phyloP scores from a whole-genome alignment of 2,888 invertebrate species.

The Linnaemya vulpina region DNA sequence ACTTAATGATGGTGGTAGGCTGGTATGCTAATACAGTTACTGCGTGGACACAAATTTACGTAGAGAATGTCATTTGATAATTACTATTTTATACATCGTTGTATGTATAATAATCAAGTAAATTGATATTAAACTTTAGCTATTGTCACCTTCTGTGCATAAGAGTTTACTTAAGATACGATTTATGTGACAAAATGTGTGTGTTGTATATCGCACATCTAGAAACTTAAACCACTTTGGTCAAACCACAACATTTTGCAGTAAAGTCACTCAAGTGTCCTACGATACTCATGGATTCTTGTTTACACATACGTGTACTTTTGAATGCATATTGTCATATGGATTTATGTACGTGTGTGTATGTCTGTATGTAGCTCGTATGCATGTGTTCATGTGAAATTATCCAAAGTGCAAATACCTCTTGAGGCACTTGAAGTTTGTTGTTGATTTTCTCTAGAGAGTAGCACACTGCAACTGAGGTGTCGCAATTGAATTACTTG shows the following conservation, averaged over 20 bases:
- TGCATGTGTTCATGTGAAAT: slow-evolving; percentile 41
- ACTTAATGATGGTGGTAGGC: slow-evolving; percentile 28
- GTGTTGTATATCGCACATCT: not conserved
- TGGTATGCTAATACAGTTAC: slow-evolving; percentile 40
- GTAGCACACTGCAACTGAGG: slow-evolving; percentile 39
- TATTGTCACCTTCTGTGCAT: slow-evolving; percentile 56
- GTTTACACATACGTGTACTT: not conserved
- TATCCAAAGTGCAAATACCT: slow-evolving; percentile 73
- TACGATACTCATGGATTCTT: slow-evolving; percentile 38
- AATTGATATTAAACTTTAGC: slow-evolving; percentile 60
- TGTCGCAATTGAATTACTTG: slow-evolving; percentile 67
- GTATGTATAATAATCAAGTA: slow-evolving; percentile 55
- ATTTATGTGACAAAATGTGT: slow-evolving; percentile 24
- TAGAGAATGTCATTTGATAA: slow-evolving; percentile 50
- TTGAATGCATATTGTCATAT: not conserved
- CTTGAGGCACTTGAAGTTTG: slow-evolving; percentile 71
- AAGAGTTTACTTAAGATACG: slow-evolving; percentile 34
- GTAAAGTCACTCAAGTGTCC: slow-evolving; percentile 68
- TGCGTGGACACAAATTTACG: slow-evolving; percentile 10
- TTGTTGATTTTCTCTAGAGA: slow-evolving; percentile 51
- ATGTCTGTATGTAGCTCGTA: slow-evolving; percentile 3
- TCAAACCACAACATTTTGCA: slow-evolving; percentile 62
- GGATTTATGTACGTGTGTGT: not conserved
- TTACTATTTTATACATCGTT: slow-evolving; percentile 53
- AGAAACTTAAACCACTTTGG: slow-evolving; percentile 28